These are phyloP conservation scores for Borostomias antarcticus DNA, from an alignment of 2,797 vertebrate species.

Conservation along the genomic window DNA sequence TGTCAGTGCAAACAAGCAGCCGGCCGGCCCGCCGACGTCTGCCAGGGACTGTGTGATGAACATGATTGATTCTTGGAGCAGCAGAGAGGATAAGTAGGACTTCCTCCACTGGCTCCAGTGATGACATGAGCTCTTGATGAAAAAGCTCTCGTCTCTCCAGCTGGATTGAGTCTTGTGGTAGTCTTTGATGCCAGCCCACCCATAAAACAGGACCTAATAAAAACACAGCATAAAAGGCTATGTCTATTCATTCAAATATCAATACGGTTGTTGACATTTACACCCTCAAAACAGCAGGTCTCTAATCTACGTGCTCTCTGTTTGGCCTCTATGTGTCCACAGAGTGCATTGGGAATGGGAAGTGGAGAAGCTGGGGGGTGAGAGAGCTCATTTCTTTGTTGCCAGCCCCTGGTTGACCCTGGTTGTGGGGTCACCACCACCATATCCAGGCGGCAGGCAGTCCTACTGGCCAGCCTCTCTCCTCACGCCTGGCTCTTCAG, in stretches of 20 bases:
- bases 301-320: background rate
- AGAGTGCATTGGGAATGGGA: background rate
- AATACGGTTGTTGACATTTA: slow-evolving; percentile 1
- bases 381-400: slow-evolving; percentile 7
- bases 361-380: background rate
- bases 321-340: slow-evolving; percentile 5
- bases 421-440: slow-evolving; percentile 28
- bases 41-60: slow-evolving; percentile 12
- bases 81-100: slow-evolving; percentile 8
- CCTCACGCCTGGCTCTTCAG: slow-evolving; percentile 34
- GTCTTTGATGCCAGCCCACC: slow-evolving; percentile 7
- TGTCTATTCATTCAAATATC: slow-evolving; percentile 24
- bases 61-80: slow-evolving; percentile 26
- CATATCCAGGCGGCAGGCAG: too few species aligned
- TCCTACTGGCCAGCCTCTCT: slow-evolving; percentile 52
- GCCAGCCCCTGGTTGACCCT: slow-evolving; percentile 15
- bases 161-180: slow-evolving; percentile 8
- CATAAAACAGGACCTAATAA: slow-evolving; percentile 21
- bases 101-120: slow-evolving; percentile 4
- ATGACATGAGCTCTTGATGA: slow-evolving; percentile 14
- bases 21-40: slow-evolving; percentile 3
- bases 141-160: slow-evolving; percentile 17
- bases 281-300: background rate
- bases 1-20: slow-evolving; percentile 24
- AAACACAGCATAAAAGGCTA: slow-evolving; percentile 10